Base-by-base conservation (phyloP, 2,113 vertebrate genomes). In the Dendropsophus ebraccatus region DNA sequence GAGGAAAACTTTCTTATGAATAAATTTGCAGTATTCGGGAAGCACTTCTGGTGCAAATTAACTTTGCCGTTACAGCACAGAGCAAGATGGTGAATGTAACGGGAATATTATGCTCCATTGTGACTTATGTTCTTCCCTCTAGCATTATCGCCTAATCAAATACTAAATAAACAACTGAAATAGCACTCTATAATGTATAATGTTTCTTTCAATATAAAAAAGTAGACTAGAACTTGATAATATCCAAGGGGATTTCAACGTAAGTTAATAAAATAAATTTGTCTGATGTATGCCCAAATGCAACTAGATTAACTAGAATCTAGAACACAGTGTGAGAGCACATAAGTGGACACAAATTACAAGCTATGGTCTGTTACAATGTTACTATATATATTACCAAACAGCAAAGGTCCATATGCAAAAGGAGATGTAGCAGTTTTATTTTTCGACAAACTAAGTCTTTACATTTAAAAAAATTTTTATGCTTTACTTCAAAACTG, bases 1-100 rank as follows among this genome's bases (percentile, higher is more conserved):
- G 89, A 91, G 88, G 89, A 90, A 93, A 95, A 94, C 90, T 93
- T 93, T 92, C 79, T 93, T 83, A 87, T 81, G 85, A 87, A 87
- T 87, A 87, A 47, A 81, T 87, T 87, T 87, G n/a, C 67, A 28
- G 72, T 23, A 76, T 50, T 65, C 50, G n/a, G 73, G 73, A 41
- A 74, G 62, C 65, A 47, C 84, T 81, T 86, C 77, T 86, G 77
- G 65, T 49, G 69, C 77, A 86, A 86, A 86, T 86, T 80, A 81
- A 70, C 52, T 81, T 73, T 47, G 41, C 78, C 16, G n/a, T 81
- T 47, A 41, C 2, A 41, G 56, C 45, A 56, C 21, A 81, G 54
- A 80, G 35, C 12, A 80, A 47, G 37, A 65, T 81, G 78, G 56
- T 81, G 78, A 62, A 21, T 47, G 14, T 13, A 81, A 19, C 6